A percentile compares a stretch with the other conserved stretches of the same genome.
Conservation (phyloP, 2,888 invertebrate species). For the Xylocampa areola region DNA sequence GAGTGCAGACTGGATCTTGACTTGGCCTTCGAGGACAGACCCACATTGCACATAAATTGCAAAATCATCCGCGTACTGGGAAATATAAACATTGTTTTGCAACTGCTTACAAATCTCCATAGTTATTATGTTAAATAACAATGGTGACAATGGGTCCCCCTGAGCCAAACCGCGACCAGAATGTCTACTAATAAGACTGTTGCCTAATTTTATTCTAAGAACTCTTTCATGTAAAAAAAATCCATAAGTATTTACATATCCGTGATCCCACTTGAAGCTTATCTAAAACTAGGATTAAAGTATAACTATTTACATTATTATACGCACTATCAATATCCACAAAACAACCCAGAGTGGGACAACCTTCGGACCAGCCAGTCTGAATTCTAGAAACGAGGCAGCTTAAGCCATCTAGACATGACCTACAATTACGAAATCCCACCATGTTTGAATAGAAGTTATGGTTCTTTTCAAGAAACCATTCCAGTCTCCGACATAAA, state of each 20-base stretch:
- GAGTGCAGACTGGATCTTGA: constrained; percentile 2
- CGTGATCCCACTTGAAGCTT: neutral
- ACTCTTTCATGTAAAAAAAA: constrained; percentile 10
- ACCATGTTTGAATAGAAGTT: constrained; percentile 1
- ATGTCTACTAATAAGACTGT: neutral
- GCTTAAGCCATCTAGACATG: constrained; percentile 6
- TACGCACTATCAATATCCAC: no score
- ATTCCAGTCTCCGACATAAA: constrained; percentile 1
- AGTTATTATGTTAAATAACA: constrained; percentile 14
- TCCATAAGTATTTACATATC: constrained; percentile 15
- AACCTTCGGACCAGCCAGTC: neutral
- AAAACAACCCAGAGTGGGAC: constrained; percentile 3
- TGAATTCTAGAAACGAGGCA: neutral
- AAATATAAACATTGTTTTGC: constrained; percentile 1
- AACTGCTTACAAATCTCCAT: neutral
- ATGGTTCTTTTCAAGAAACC: constrained; percentile 7
- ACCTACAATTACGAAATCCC: constrained; percentile 10
- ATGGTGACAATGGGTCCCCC: constrained; percentile 7
- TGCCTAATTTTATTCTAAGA: constrained; percentile 1
- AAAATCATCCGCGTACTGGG: constrained; percentile 15
- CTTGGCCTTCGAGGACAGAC: constrained; percentile 6
- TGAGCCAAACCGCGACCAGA: no score
- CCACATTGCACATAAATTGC: no score
- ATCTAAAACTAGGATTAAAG: constrained; percentile 6
- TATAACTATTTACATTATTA: constrained; percentile 6